Conservation (phyloP, 2,113 vertebrate genomes). For the Agelaius phoeniceus region DNA sequence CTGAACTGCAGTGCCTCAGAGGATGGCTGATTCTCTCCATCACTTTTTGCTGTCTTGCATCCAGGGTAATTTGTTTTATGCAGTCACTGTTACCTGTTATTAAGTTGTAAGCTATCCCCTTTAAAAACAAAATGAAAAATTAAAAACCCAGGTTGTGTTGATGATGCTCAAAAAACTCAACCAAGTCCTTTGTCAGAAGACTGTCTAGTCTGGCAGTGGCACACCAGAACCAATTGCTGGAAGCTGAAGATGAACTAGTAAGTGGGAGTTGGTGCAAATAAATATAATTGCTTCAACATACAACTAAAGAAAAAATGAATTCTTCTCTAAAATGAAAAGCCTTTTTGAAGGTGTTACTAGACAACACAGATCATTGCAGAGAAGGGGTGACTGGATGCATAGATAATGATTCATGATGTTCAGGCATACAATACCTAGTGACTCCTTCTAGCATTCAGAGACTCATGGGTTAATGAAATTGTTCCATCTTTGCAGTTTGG, state of each 20-base stretch:
- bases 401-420: neutral
- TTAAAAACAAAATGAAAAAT: neutral
- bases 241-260: neutral
- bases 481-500: constrained; percentile 22
- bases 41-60: neutral
- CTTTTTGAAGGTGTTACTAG: neutral
- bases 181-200: neutral
- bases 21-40: neutral
- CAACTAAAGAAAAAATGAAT: neutral
- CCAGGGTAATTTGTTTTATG: neutral
- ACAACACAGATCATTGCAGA: neutral
- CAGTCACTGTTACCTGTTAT: neutral
- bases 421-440: neutral
- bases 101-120: neutral
- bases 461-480: neutral
- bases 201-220: neutral
- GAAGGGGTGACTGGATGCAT: neutral
- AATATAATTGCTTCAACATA: neutral
- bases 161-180: neutral
- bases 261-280: neutral
- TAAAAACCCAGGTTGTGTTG: neutral
- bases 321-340: neutral
- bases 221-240: neutral
- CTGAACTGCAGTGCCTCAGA: neutral
- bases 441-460: neutral